Evolutionary conservation across 2,888 invertebrate species (phyloP).

Genomic region (Pyrocoelia pectoralis): DNA sequence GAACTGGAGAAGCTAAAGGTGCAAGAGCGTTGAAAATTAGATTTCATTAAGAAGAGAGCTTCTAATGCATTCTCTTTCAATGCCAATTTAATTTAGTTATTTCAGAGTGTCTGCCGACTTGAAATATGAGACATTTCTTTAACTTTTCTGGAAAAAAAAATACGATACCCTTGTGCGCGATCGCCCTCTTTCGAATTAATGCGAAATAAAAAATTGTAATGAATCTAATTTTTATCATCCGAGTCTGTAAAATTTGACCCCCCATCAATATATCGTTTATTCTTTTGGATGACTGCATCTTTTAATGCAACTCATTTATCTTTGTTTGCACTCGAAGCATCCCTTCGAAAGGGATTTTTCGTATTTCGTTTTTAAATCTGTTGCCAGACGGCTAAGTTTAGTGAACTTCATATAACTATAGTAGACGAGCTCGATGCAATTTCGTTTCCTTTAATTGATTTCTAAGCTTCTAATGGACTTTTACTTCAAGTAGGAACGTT

Average conservation of each 20-base stretch:
- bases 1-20: constrained; percentile 25
- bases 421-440: constrained; percentile 3
- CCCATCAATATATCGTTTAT: too few relatives aligned
- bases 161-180: constrained; percentile 25
- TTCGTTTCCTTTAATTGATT: constrained; percentile 13
- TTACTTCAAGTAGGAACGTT: background rate
- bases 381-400: constrained; percentile 1
- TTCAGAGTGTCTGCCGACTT: constrained; percentile 26
- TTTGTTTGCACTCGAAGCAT: background rate
- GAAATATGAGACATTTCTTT: constrained; percentile 31
- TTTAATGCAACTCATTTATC: constrained; percentile 3
- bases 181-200: constrained; percentile 3
- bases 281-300: background rate
- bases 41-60: constrained; percentile 36
- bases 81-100: constrained; percentile 35
- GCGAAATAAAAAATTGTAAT: constrained; percentile 2
- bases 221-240: too few relatives aligned
- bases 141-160: constrained; percentile 11
- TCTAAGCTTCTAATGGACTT: constrained; percentile 11
- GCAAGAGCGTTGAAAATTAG: constrained; percentile 34
- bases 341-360: background rate
- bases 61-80: constrained; percentile 37
- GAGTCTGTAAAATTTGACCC: too few relatives aligned
- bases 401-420: background rate
- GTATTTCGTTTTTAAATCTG: constrained; percentile 3